phyloP scores from a whole-genome alignment of 2,113 vertebrate species.

The Trichechus manatus region DNA sequence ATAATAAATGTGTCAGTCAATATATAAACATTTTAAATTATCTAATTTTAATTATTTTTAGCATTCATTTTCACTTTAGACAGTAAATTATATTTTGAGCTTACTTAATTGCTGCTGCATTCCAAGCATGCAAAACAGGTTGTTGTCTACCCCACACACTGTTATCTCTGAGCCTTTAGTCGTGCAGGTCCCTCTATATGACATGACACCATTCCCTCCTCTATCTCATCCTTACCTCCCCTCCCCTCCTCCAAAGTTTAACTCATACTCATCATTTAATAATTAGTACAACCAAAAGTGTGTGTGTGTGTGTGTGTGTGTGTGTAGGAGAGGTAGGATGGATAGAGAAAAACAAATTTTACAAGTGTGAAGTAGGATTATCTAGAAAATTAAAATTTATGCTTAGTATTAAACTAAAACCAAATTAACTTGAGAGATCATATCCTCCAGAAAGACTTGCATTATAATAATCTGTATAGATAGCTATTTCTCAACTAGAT shows the following conservation, averaged over 20 bases:
- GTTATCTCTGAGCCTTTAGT: neutral
- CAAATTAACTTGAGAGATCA: neutral
- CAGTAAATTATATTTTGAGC: neutral
- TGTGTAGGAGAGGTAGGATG: neutral
- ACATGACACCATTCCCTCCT: neutral
- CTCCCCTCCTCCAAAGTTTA: neutral
- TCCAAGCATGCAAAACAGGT: neutral
- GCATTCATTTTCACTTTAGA: neutral
- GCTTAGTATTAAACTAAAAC: neutral
- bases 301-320: neutral
- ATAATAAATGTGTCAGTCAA: neutral
- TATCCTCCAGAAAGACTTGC: neutral
- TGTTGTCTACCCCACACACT: neutral
- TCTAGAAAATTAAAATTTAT: neutral
- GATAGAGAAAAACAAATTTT: neutral
- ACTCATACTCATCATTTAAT: neutral
- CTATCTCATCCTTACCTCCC: neutral
- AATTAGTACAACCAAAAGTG: neutral
- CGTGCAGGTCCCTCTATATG: neutral
- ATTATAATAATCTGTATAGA: neutral
- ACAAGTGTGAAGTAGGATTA: neutral
- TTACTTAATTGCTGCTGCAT: neutral
- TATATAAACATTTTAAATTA: neutral
- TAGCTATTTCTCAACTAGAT: neutral
- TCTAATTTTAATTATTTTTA: constrained; percentile 20